Percentiles rank a stretch among this genome's conserved stretches.
phyloP scores from a whole-genome alignment of 2,888 invertebrate genomes.

The Merodon equestris region DNA sequence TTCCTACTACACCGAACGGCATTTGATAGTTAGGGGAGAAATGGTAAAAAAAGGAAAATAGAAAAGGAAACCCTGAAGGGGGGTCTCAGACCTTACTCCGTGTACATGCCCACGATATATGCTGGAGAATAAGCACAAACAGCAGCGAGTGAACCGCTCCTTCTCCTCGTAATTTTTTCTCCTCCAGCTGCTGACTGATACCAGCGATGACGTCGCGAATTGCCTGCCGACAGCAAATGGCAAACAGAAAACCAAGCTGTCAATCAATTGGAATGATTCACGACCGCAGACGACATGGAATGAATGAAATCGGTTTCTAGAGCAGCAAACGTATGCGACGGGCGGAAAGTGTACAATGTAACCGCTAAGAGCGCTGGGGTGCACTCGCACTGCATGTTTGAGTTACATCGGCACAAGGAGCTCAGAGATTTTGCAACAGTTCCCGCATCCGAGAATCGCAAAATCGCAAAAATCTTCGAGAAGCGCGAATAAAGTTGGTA shows the following conservation, averaged over 20 bases:
- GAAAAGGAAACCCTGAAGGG: background rate
- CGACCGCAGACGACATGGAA: conserved; percentile 49
- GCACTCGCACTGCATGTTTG: conserved; percentile 79
- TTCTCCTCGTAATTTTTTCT: too few species aligned
- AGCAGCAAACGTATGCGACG: conserved; percentile 2
- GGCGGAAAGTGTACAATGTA: conserved; percentile 40
- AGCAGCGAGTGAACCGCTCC: too few species aligned
- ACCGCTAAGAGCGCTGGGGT: conserved; percentile 67
- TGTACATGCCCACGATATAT: too few species aligned
- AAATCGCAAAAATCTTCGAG: conserved; percentile 54
- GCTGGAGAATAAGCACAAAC: too few species aligned
- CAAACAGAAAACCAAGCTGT: too few species aligned
- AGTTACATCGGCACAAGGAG: conserved; percentile 79
- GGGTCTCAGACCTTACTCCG: too few species aligned
- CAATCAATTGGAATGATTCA: conserved; percentile 16
- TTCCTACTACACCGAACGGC: too few species aligned
- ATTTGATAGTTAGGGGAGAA: conserved; percentile 32
- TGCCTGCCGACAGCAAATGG: too few species aligned
- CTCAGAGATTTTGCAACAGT: conserved; percentile 77
- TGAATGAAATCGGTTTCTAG: conserved; percentile 12
- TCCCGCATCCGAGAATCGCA: conserved; percentile 62
- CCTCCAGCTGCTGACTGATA: too few species aligned
- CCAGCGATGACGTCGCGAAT: too few species aligned
- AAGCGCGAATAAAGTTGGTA: conserved; percentile 37
- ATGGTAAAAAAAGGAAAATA: conserved; percentile 5